phyloP scores from a whole-genome alignment of 1,140 invertebrate species.

The Lasaia peninsularis region DNA sequence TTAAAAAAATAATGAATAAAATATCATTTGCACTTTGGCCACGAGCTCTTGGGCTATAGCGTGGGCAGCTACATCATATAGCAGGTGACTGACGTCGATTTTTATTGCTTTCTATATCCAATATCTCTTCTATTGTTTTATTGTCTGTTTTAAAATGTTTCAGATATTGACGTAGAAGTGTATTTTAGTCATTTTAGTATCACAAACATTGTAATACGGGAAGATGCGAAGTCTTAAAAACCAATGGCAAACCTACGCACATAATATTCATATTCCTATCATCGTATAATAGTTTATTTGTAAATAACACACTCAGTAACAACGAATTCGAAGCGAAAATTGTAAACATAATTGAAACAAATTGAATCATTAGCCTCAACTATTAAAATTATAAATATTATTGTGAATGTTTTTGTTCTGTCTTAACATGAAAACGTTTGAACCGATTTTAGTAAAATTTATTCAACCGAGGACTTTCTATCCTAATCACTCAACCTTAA shows the following conservation, averaged over 20 bases:
- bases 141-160: constrained; percentile 40
- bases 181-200: constrained; percentile 36
- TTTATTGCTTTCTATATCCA: constrained; percentile 55
- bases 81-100: constrained; percentile 59
- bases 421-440: no score
- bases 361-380: neutral
- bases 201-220: constrained; percentile 19
- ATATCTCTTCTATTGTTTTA: constrained; percentile 62
- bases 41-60: constrained; percentile 16
- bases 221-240: constrained; percentile 18
- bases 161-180: constrained; percentile 38
- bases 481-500: no score
- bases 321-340: neutral
- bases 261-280: constrained; percentile 20
- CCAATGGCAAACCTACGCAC: constrained; percentile 23
- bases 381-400: no score
- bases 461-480: no score
- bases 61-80: constrained; percentile 53
- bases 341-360: neutral
- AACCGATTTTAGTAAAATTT: no score
- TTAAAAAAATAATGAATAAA: no score
- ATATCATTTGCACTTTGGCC: no score
- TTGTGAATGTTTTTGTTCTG: no score
- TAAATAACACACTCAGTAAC: constrained; percentile 10
- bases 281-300: constrained; percentile 18